These are phyloP conservation scores for Dendrolimus punctatus DNA, from an alignment of 1,140 invertebrate genomes.

Conservation along the genomic window DNA sequence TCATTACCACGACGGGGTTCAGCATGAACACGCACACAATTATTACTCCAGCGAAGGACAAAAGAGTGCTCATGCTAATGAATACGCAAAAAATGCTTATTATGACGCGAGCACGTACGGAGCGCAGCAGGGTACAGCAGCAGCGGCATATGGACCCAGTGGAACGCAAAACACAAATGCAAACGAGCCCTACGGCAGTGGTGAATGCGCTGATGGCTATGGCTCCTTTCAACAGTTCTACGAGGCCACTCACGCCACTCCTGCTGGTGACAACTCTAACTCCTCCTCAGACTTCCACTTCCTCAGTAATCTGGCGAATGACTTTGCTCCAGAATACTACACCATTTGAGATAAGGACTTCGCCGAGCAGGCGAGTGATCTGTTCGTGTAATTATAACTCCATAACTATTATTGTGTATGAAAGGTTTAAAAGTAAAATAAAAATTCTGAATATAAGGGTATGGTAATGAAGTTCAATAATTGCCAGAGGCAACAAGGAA, in stretches of 20 bases:
- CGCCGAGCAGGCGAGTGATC: slow-evolving; percentile 63
- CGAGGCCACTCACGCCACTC: slow-evolving; percentile 70
- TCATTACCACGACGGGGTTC: slow-evolving; percentile 62
- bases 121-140: slow-evolving; percentile 40
- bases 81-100: slow-evolving; percentile 60
- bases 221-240: slow-evolving; percentile 81
- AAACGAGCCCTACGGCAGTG: slow-evolving; percentile 63
- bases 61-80: slow-evolving; percentile 50
- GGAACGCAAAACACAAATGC: slow-evolving; percentile 36
- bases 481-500: slow-evolving; percentile 37
- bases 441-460: slow-evolving; percentile 13
- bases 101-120: slow-evolving; percentile 57
- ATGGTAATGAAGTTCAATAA: slow-evolving; percentile 26
- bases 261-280: slow-evolving; percentile 85
- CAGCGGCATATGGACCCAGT: slow-evolving; percentile 27
- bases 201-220: slow-evolving; percentile 76
- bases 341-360: slow-evolving; percentile 79
- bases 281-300: slow-evolving; percentile 94
- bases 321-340: slow-evolving; percentile 93
- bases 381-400: slow-evolving; percentile 53
- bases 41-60: slow-evolving; percentile 56
- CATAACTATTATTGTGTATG: slow-evolving; percentile 15
- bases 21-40: slow-evolving; percentile 54
- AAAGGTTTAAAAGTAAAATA: slow-evolving; percentile 17
- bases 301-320: slow-evolving; percentile 90